phyloP scores from a whole-genome alignment of 1,140 invertebrate genomes.

The Drosophila albomicans region DNA sequence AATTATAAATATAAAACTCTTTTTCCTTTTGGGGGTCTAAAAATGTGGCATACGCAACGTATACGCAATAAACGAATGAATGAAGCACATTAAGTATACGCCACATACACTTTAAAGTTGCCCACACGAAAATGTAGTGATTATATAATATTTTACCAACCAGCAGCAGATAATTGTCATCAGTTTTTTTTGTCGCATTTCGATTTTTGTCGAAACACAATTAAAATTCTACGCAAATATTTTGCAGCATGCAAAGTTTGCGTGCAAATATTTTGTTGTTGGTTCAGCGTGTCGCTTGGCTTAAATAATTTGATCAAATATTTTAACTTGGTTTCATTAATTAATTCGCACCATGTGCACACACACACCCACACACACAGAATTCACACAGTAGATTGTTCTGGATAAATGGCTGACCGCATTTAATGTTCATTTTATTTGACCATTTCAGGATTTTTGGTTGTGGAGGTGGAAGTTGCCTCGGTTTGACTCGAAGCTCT shows the following conservation, averaged over 20 bases:
- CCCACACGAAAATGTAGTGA: no score
- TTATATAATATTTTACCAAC: no score
- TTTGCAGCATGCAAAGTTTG: constrained; percentile 22
- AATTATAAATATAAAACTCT: no score
- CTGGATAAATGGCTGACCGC: constrained; percentile 25
- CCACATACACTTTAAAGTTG: neutral
- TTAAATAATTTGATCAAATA: constrained; percentile 60
- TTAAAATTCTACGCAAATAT: constrained; percentile 33
- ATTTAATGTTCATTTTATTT: constrained; percentile 50
- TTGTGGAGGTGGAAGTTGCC: neutral
- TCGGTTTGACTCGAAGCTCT: neutral
- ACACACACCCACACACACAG: constrained; percentile 3
- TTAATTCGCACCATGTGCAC: constrained; percentile 41
- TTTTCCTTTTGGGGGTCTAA: no score
- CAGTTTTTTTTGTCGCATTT: neutral
- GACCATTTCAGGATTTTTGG: constrained; percentile 5
- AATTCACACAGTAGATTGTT: constrained; percentile 13
- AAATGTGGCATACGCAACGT: no score
- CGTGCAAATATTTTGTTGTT: constrained; percentile 35
- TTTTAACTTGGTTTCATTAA: constrained; percentile 60
- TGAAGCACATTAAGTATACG: neutral
- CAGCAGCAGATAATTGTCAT: neutral
- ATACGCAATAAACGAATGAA: neutral
- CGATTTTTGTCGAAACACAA: constrained; percentile 2
- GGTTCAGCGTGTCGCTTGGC: constrained; percentile 22